Evolutionary conservation across 2,797 vertebrate genomes (phyloP).

Genomic region (Mormyrops attenuatus): DNA sequence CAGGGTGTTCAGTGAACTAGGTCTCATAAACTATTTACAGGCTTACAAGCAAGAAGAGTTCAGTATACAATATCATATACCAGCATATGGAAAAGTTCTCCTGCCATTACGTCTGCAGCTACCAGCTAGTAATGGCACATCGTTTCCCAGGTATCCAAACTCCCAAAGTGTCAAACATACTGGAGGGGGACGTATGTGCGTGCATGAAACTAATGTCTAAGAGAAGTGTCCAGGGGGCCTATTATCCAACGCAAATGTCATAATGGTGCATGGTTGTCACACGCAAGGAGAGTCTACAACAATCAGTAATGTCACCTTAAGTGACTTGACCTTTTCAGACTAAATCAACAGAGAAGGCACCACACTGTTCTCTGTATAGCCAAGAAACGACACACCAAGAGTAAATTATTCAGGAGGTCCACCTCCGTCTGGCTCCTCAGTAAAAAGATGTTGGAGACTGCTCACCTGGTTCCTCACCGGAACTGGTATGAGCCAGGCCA

Average conservation of each 20-base stretch:
- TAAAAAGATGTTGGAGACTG: neutral
- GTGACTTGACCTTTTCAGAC: neutral
- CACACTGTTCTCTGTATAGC: neutral
- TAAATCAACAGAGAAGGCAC: neutral
- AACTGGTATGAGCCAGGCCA: neutral
- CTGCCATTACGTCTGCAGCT: neutral
- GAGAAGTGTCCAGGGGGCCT: neutral
- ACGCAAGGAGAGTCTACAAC: neutral
- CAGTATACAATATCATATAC: neutral
- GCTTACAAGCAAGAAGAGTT: neutral
- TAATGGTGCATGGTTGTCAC: neutral
- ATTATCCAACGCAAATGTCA: neutral
- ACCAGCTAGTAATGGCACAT: neutral
- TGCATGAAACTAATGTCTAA: neutral
- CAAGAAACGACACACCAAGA: neutral
- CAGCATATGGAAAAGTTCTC: neutral
- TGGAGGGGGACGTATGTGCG: neutral
- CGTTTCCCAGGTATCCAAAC: neutral
- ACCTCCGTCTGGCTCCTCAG: neutral
- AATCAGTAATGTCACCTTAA: neutral
- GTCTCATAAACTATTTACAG: slow-evolving; percentile 13
- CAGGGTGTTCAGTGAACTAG: neutral
- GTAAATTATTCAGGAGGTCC: slow-evolving; percentile 7
- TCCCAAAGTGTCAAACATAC: neutral
- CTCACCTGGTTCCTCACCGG: neutral